Evolutionary conservation across 2,797 vertebrate species (phyloP).

Genomic region (Lycodopsis pacificus): DNA sequence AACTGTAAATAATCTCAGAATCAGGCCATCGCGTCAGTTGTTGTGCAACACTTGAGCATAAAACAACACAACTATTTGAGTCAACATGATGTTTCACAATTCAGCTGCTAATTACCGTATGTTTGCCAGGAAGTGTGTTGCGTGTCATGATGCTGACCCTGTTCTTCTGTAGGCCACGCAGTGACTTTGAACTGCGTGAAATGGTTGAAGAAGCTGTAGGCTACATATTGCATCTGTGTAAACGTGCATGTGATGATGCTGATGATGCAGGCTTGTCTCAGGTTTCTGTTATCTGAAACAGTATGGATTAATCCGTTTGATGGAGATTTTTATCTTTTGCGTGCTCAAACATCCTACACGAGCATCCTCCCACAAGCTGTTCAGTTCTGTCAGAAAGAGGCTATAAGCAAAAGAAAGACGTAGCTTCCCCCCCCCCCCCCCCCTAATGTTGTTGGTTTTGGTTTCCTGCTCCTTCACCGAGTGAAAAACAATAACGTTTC

Average conservation of each 20-base stretch:
- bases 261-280: conserved; percentile 32
- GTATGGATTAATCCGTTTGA: conserved; percentile 44
- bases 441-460: neutral
- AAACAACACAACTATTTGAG: conserved; percentile 21
- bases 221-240: neutral
- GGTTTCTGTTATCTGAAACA: conserved; percentile 58
- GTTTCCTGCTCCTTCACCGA: conserved; percentile 18
- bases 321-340: conserved; percentile 34
- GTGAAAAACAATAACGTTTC: neutral
- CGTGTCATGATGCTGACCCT: neutral
- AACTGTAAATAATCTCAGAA: conserved; percentile 15
- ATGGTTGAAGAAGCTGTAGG: neutral
- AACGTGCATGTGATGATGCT: neutral
- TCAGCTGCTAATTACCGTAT: conserved; percentile 3
- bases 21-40: neutral
- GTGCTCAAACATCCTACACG: conserved; percentile 17
- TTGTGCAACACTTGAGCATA: conserved; percentile 16
- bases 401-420: conserved; percentile 28
- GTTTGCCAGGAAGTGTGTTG: neutral
- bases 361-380: neutral
- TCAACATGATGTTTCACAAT: conserved; percentile 26
- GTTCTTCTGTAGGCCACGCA: neutral
- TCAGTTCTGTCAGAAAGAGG: neutral
- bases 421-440: no score
- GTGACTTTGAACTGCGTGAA: conserved; percentile 1